Evolutionary conservation across 2,888 invertebrate genomes (phyloP).

Genomic region (Colletes collaris): DNA sequence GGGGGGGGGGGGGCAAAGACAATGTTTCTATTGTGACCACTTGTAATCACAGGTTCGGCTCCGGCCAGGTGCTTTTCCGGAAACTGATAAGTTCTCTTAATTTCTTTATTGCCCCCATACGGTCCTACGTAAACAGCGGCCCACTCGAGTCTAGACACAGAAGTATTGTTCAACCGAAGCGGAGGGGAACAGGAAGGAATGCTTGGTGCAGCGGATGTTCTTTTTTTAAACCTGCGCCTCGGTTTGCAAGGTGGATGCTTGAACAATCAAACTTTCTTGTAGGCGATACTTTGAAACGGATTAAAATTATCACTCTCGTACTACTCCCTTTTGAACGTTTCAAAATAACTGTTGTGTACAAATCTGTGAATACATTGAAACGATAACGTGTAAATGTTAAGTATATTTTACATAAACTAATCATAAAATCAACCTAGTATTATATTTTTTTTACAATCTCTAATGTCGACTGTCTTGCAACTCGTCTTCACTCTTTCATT

Average conservation of each 20-base stretch:
- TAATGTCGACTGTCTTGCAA: too few relatives aligned
- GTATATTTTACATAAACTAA: too few relatives aligned
- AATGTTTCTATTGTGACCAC: constrained; percentile 69
- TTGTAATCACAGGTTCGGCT: constrained; percentile 65
- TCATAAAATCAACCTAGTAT: too few relatives aligned
- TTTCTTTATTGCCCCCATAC: constrained; percentile 75
- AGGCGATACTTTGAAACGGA: too few relatives aligned
- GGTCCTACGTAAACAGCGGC: constrained; percentile 65
- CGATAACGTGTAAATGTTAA: too few relatives aligned
- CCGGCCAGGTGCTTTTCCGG: constrained; percentile 78
- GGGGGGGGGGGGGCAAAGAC: constrained; percentile 58
- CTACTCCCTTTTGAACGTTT: too few relatives aligned
- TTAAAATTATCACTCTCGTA: too few relatives aligned
- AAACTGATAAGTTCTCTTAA: constrained; percentile 80
- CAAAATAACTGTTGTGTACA: too few relatives aligned
- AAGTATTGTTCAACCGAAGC: constrained; percentile 47
- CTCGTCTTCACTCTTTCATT: too few relatives aligned
- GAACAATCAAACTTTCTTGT: not conserved
- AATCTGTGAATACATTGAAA: too few relatives aligned
- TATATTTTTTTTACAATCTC: too few relatives aligned
- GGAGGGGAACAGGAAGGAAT: not conserved
- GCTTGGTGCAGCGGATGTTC: constrained; percentile 21
- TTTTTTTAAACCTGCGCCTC: constrained; percentile 11
- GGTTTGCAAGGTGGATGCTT: constrained; percentile 11
- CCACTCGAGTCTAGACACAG: constrained; percentile 49